Evolutionary conservation across 2,113 vertebrate species (phyloP).

Genomic region (Nothoprocta pentlandii): DNA sequence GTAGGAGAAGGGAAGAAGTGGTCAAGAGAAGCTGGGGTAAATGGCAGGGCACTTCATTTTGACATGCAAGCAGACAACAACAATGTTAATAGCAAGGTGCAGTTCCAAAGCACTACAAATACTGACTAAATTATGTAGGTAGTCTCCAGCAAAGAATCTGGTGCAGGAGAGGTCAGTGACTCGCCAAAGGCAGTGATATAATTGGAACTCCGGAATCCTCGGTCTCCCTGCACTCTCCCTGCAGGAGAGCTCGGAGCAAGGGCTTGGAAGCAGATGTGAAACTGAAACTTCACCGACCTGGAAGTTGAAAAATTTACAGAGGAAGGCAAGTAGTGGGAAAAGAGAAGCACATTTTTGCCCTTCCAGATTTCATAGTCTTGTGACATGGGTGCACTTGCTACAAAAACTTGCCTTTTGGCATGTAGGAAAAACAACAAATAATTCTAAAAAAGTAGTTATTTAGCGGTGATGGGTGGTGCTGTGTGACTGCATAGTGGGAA

Average conservation of each 20-base stretch:
- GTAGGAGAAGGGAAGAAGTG: conserved; percentile 39
- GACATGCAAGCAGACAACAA: background rate
- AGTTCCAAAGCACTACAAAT: background rate
- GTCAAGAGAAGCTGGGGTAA: background rate
- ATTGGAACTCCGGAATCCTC: background rate
- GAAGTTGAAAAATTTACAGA: background rate
- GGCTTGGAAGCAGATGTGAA: background rate
- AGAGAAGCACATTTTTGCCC: background rate
- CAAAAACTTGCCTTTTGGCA: background rate
- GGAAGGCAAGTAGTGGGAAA: background rate
- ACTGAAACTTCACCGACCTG: background rate
- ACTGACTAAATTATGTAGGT: background rate
- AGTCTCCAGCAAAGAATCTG: background rate
- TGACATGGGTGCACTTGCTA: background rate
- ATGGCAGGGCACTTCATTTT: background rate
- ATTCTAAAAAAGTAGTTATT: background rate
- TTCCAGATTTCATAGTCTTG: background rate
- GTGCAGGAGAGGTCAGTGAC: background rate
- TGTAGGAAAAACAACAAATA: background rate
- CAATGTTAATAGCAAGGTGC: conserved; percentile 17
- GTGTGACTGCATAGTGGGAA: accelerated
- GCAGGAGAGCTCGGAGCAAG: background rate
- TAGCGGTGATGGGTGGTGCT: background rate
- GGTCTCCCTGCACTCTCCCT: background rate
- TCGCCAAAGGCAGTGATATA: background rate